phyloP scores from a whole-genome alignment of 2,888 invertebrate genomes.

The Osmoderma eremita region DNA sequence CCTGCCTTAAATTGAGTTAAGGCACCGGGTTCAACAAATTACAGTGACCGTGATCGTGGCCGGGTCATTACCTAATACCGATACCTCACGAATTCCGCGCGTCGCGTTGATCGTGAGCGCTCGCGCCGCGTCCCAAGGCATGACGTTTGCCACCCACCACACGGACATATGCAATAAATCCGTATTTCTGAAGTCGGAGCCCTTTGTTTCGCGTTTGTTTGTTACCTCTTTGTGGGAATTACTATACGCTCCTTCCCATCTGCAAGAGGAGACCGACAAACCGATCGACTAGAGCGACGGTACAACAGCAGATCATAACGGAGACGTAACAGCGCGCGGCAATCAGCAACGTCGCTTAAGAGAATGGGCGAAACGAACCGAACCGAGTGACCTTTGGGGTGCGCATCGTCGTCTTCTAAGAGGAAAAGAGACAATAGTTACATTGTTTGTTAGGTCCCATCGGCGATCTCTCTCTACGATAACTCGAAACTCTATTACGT shows the following conservation, averaged over 20 bases:
- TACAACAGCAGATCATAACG: slow-evolving; percentile 21
- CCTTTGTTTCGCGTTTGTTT: slow-evolving; percentile 37
- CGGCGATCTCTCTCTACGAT: slow-evolving; percentile 41
- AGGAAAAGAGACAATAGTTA: slow-evolving; percentile 56
- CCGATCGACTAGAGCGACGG: background rate
- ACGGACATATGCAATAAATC: slow-evolving; percentile 61
- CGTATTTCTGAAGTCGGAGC: slow-evolving; percentile 57
- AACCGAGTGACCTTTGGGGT: slow-evolving; percentile 42
- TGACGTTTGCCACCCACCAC: slow-evolving; percentile 62
- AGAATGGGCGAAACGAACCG: slow-evolving; percentile 12
- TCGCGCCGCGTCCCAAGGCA: slow-evolving; percentile 57
- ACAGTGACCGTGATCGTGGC: slow-evolving; percentile 62
- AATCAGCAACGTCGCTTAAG: background rate
- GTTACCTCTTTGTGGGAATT: slow-evolving; percentile 56
- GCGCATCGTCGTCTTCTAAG: slow-evolving; percentile 39
- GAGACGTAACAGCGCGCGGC: slow-evolving; percentile 12
- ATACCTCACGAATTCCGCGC: slow-evolving; percentile 59
- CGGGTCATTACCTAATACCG: slow-evolving; percentile 62
- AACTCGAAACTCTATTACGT: slow-evolving; percentile 42
- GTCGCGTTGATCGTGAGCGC: slow-evolving; percentile 54
- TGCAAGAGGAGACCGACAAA: slow-evolving; percentile 3
- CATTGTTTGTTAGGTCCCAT: slow-evolving; percentile 57
- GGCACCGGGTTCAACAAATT: slow-evolving; percentile 56
- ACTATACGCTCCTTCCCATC: slow-evolving; percentile 40
- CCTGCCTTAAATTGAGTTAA: slow-evolving; percentile 58